Conservation (phyloP, 2,113 vertebrate genomes). For the Felis chaus region DNA sequence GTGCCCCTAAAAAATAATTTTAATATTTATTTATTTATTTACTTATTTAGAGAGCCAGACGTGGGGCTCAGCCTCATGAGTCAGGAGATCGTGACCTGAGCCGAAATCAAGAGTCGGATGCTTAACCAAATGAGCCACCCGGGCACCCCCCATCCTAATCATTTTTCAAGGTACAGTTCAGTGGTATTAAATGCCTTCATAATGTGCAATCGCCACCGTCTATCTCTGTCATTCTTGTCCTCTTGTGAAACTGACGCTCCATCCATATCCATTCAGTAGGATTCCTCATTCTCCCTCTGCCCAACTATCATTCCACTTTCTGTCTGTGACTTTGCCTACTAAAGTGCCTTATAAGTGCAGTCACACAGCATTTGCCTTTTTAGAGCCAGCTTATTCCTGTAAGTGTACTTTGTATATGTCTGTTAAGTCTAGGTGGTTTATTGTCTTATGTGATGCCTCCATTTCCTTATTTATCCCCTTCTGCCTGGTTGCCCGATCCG, state of each 20-base stretch:
- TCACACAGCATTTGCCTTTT: not conserved
- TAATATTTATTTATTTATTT: no score
- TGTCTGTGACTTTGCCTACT: not conserved
- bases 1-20: no score
- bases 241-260: not conserved
- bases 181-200: not conserved
- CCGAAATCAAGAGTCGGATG: no score
- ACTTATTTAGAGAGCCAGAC: no score
- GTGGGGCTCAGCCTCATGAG: no score
- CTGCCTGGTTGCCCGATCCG: no score
- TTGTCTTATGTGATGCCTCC: not conserved
- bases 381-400: not conserved
- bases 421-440: not conserved
- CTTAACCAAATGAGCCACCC: no score
- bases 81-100: no score
- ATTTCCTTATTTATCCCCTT: not conserved
- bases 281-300: not conserved
- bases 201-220: not conserved
- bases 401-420: not conserved
- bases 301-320: not conserved
- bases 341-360: not conserved
- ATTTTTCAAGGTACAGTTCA: not conserved
- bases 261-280: not conserved
- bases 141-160: no score
- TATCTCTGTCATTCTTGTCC: not conserved